Evolutionary conservation across 1,140 invertebrate genomes (phyloP).

Genomic region (Lepidostoma basale): DNA sequence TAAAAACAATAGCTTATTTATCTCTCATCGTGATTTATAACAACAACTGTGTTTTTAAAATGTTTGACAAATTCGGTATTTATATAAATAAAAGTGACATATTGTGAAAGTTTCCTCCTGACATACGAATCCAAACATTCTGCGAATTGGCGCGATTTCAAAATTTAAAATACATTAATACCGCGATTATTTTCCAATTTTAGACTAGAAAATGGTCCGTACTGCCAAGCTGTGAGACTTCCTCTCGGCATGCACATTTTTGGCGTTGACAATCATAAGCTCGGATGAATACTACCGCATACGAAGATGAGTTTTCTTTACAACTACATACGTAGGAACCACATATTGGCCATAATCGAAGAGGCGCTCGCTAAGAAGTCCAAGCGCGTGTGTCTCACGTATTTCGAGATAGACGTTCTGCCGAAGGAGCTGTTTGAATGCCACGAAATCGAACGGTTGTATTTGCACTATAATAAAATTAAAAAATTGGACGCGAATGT

Average conservation of each 20-base stretch:
- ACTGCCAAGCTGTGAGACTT: not conserved
- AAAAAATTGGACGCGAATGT: conserved; percentile 55
- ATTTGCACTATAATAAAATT: conserved; percentile 65
- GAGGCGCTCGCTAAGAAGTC: conserved; percentile 63
- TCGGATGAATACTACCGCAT: conserved; percentile 31
- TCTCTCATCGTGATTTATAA: no score
- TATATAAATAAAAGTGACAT: no score
- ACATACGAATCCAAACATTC: no score
- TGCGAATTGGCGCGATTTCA: not conserved
- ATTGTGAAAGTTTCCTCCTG: no score
- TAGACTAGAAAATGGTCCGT: not conserved
- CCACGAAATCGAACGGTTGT: conserved; percentile 61
- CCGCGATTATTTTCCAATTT: not conserved
- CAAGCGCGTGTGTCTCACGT: conserved; percentile 62
- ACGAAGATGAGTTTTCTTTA: conserved; percentile 63
- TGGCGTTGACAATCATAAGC: not conserved
- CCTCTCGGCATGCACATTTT: not conserved
- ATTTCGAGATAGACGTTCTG: conserved; percentile 63
- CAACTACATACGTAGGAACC: conserved; percentile 67
- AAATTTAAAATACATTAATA: not conserved
- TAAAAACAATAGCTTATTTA: no score
- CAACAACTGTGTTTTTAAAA: no score
- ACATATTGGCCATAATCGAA: conserved; percentile 67
- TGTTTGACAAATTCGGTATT: no score
- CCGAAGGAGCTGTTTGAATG: conserved; percentile 62